Percentiles rank a stretch among this genome's conserved stretches.
phyloP scores from a whole-genome alignment of 2,888 invertebrate species.

The Cryptocephalus moraei region DNA sequence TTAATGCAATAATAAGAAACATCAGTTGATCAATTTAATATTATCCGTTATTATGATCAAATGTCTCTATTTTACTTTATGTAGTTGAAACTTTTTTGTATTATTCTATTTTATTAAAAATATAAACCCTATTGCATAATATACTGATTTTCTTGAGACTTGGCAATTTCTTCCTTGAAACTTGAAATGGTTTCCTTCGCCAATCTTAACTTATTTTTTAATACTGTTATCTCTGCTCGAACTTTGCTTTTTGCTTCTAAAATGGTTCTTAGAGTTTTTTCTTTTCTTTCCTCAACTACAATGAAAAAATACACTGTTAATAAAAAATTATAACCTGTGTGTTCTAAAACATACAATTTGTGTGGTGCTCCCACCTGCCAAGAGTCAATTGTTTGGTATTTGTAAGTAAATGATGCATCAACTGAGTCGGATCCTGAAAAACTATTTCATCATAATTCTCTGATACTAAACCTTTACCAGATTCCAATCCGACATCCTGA shows the following conservation, averaged over 20 bases:
- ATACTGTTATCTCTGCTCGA: constrained; percentile 66
- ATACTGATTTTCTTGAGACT: constrained; percentile 32
- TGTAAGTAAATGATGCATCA: constrained; percentile 82
- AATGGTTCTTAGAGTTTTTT: constrained; percentile 67
- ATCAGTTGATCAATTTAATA: too few relatives aligned
- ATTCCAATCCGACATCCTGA: constrained; percentile 52
- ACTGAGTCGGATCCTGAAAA: constrained; percentile 80
- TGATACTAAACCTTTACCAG: constrained; percentile 68
- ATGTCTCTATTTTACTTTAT: too few relatives aligned
- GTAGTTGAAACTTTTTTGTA: too few relatives aligned
- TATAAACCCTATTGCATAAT: constrained; percentile 9
- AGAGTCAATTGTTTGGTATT: constrained; percentile 64
- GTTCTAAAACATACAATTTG: constrained; percentile 61
- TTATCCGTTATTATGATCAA: too few relatives aligned
- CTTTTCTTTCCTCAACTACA: constrained; percentile 84
- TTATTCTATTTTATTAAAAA: too few relatives aligned
- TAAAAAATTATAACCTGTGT: background rate
- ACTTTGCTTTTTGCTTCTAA: constrained; percentile 72
- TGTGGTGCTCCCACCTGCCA: constrained; percentile 73
- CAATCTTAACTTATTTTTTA: constrained; percentile 74
- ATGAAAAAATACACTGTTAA: constrained; percentile 19
- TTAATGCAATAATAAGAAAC: too few relatives aligned
- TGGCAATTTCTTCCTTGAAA: constrained; percentile 67
- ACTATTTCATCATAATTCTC: constrained; percentile 96
- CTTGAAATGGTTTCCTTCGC: constrained; percentile 78